A percentile compares a stretch with the other conserved stretches of the same genome.
phyloP scores from a whole-genome alignment of 2,113 vertebrate species.

The Nesospiza acunhae region DNA sequence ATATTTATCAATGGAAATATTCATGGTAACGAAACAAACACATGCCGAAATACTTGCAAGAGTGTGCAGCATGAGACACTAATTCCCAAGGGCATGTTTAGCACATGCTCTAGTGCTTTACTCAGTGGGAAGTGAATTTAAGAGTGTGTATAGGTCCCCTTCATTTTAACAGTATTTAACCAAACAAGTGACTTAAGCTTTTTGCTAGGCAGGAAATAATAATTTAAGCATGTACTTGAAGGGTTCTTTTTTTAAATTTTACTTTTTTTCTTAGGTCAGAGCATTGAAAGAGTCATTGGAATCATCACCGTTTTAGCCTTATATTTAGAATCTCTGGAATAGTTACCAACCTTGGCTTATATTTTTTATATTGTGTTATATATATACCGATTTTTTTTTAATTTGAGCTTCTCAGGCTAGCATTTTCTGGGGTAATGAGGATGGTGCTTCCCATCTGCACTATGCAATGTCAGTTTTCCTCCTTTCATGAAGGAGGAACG shows the following conservation, averaged over 20 bases:
- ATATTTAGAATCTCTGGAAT: neutral
- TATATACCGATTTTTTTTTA: neutral
- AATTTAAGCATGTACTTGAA: neutral
- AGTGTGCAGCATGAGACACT: neutral
- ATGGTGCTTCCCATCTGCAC: neutral
- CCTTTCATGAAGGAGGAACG: neutral
- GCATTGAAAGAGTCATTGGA: neutral
- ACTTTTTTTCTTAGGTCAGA: neutral
- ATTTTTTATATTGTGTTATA: neutral
- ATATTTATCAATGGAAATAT: neutral
- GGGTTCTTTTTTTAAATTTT: neutral
- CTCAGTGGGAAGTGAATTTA: neutral
- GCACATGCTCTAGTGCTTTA: neutral
- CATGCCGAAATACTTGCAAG: neutral
- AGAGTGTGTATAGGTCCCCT: neutral
- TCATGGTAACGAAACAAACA: neutral
- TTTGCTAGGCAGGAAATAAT: neutral
- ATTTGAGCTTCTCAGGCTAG: neutral
- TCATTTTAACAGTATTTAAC: neutral
- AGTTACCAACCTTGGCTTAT: neutral
- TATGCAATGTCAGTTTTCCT: neutral
- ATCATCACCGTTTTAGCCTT: neutral
- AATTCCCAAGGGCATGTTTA: constrained; percentile 1
- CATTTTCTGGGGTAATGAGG: neutral
- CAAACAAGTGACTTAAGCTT: neutral